These are phyloP conservation scores for Drosophila cardini DNA, from an alignment of 1,140 invertebrate species.

Conservation along the genomic window DNA sequence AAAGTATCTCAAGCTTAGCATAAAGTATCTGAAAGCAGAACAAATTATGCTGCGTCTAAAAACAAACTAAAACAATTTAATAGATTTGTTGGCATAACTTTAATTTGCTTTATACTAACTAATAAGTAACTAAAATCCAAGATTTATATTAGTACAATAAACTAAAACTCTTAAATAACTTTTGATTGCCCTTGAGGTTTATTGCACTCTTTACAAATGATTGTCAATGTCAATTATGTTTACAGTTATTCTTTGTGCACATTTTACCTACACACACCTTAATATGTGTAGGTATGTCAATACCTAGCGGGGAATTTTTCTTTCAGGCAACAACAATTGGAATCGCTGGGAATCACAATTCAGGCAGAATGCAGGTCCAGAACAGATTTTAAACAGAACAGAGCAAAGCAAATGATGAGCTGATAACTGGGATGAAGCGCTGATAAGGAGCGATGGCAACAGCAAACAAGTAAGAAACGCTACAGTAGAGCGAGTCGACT, in stretches of 20 bases:
- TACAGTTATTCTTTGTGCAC: background rate
- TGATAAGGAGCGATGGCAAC: slow-evolving; percentile 8
- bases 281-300: background rate
- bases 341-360: slow-evolving; percentile 5
- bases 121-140: no score
- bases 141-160: no score
- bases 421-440: slow-evolving; percentile 11
- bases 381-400: background rate
- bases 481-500: no score
- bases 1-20: no score
- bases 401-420: slow-evolving; percentile 1
- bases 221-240: background rate
- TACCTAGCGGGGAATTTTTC: slow-evolving; percentile 10
- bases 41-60: no score
- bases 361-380: background rate
- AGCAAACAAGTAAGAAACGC: background rate
- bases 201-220: background rate
- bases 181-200: background rate
- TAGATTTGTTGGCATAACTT: no score
- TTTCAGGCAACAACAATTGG: background rate
- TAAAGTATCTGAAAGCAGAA: no score
- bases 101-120: no score
- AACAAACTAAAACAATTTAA: no score
- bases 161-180: no score
- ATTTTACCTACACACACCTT: background rate